Conservation (phyloP, 2,113 vertebrate genomes). For the Cryptoleucopteryx plumbea region DNA sequence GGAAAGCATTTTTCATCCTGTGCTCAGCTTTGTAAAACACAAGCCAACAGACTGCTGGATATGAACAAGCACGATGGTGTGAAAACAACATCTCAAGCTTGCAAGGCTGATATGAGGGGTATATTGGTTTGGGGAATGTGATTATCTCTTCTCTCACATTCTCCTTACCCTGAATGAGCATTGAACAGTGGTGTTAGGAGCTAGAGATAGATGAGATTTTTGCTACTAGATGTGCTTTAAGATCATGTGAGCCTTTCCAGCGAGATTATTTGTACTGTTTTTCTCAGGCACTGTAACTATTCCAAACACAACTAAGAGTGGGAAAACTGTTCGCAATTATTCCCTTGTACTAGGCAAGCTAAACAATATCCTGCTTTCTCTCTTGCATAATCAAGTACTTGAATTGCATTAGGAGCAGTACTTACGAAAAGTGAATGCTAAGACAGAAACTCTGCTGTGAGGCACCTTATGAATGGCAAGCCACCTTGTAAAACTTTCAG, state of each 20-base stretch:
- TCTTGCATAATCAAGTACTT: not conserved
- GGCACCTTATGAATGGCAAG: not conserved
- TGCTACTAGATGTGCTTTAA: not conserved
- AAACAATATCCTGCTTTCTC: not conserved
- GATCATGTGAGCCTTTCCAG: not conserved
- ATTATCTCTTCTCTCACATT: conserved; percentile 15
- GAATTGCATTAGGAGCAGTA: not conserved
- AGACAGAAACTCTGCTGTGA: not conserved
- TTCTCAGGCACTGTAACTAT: not conserved
- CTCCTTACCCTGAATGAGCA: not conserved
- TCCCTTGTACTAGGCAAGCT: not conserved
- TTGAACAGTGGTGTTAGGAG: not conserved
- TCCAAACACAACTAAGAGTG: not conserved
- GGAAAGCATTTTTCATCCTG: conserved; percentile 21
- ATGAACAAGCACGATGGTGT: not conserved
- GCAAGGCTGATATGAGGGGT: not conserved
- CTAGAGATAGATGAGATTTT: not conserved
- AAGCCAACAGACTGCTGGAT: conserved; percentile 18
- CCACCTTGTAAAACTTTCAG: not conserved
- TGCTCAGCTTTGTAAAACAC: conserved; percentile 17
- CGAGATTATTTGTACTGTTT: not conserved
- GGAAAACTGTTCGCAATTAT: not conserved
- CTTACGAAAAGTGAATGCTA: not conserved
- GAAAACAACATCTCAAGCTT: conserved; percentile 23
- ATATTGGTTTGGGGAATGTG: not conserved